Evolutionary conservation across 2,113 vertebrate species (phyloP).

Genomic region (Oxygymnocypris stewartii): DNA sequence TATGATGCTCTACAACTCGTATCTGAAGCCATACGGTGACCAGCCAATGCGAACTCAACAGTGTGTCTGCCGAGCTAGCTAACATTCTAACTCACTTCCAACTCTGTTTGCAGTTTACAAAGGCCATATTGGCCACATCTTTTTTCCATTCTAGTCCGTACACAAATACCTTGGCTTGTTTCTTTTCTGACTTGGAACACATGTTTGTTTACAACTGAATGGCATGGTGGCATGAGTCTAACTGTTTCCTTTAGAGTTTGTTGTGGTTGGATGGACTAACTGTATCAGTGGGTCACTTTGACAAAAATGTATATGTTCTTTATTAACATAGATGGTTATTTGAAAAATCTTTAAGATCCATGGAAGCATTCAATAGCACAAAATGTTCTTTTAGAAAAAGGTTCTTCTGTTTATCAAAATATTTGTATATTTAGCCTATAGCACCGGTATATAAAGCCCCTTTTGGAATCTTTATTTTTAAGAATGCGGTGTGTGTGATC

Average conservation of each 20-base stretch:
- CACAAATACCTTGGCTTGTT: neutral
- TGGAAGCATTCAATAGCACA: too few relatives aligned
- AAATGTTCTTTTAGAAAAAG: too few relatives aligned
- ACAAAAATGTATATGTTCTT: neutral
- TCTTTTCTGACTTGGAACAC: conserved; percentile 1
- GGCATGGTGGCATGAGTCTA: neutral
- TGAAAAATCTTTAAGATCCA: too few relatives aligned
- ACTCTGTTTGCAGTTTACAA: neutral
- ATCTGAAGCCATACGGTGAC: neutral
- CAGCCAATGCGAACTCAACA: neutral
- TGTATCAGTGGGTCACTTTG: neutral
- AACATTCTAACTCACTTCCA: neutral
- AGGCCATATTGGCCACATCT: neutral
- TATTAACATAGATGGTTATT: too few relatives aligned
- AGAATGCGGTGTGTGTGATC: too few relatives aligned
- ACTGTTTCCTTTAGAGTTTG: neutral
- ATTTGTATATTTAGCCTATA: too few relatives aligned
- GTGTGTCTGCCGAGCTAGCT: neutral
- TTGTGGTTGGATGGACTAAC: neutral
- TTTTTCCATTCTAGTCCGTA: neutral
- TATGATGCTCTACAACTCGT: neutral
- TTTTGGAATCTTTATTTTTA: too few relatives aligned
- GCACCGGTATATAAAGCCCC: too few relatives aligned
- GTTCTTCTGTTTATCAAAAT: too few relatives aligned
- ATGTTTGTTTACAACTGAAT: neutral